phyloP scores from a whole-genome alignment of 2,113 vertebrate genomes.

The Onychostruthus taczanowskii region DNA sequence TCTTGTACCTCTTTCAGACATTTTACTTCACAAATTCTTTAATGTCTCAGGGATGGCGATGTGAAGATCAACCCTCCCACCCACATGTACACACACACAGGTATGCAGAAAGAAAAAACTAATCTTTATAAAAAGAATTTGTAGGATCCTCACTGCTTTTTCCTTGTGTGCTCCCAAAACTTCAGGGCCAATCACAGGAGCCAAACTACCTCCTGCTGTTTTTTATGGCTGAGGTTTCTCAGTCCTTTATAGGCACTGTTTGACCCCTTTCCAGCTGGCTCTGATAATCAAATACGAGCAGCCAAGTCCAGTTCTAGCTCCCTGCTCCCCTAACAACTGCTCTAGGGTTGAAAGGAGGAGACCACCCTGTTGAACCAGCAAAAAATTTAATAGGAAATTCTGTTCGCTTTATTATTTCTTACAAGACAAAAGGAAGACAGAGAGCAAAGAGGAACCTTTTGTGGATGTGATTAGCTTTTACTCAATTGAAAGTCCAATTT shows the following conservation, averaged over 20 bases:
- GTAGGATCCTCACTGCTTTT: background rate
- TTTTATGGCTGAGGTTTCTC: conserved; percentile 37
- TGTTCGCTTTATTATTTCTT: background rate
- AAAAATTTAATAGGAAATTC: background rate
- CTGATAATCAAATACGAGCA: background rate
- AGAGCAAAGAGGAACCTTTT: background rate
- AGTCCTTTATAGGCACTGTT: conserved; percentile 31
- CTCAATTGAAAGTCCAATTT: background rate
- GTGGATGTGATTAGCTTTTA: background rate
- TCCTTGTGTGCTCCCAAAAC: background rate
- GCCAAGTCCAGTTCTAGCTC: background rate
- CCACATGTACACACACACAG: fast-evolving
- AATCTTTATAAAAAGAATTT: background rate
- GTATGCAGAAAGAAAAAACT: background rate
- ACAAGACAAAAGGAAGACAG: background rate
- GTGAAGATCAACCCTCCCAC: background rate
- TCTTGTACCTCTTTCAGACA: background rate
- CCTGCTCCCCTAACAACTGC: background rate
- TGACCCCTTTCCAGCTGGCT: conserved; percentile 53
- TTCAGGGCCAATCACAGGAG: background rate
- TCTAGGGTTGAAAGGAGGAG: background rate
- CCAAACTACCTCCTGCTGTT: background rate
- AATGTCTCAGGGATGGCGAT: fast-evolving
- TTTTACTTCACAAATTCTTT: background rate
- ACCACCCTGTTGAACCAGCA: conserved; percentile 33